Base-by-base conservation (phyloP, 2,797 vertebrate species). In the Mormyrops attenuatus region DNA sequence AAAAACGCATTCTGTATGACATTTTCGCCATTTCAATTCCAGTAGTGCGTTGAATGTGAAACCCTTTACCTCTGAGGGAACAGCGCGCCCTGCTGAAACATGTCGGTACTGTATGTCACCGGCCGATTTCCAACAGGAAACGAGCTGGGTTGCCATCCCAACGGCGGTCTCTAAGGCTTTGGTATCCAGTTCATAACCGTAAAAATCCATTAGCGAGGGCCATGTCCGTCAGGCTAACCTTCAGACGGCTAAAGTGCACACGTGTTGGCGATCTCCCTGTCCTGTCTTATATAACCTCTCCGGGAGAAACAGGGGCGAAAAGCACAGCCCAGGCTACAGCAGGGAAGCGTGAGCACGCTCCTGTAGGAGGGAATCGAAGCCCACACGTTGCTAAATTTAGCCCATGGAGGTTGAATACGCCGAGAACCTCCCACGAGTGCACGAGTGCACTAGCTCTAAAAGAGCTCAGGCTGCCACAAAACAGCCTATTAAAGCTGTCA, bases 371-470 rank as follows among this genome's bases (percentile, higher is more conserved):
- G 84, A 73, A 41, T 17, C 55, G 57, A 73, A 89, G 20, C 89
- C 89, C 89, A 89, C 89, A 50, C 89, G 66, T 63, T 87, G 84
- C 89, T 89, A 87, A 87, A 73, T 87, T 87, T 89, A 89, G 89
- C 60, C 66, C 89, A 38, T 49, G 63, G 89, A 85, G 84, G 84
- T 85, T 87, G 89, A 44, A n/a, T 73, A 50, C 49, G 7, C 60
- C 1, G 82, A 86, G 82, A 60, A 17, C 44, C 88, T 85, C 55
- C 88, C 82, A 89, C 82, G 41, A 84, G 53, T 38, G 17, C 57
- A 22, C 57, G 66, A 34, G 44, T 26, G 22, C 89, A 1, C 85
- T n/a, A 17, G 38, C 30, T 5, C 13, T 84, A 87, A 69, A 60
- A 86, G 26, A 89, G 11, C 34, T 50, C 11, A 8, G 80, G 80